Conservation (phyloP, 2,113 vertebrate species). For the Mormoops blainvillei region DNA sequence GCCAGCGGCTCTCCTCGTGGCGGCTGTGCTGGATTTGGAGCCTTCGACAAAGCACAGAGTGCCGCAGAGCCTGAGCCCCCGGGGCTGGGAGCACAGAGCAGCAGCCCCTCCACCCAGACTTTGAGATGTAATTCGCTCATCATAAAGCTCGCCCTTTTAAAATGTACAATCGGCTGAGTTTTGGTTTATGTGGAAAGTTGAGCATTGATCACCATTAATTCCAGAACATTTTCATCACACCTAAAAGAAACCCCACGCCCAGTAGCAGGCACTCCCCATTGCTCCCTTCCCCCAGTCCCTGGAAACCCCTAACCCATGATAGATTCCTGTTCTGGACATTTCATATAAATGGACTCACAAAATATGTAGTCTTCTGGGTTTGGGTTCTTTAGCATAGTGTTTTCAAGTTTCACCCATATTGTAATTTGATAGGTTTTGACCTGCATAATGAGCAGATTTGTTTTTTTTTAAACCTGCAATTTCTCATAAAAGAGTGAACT, state of each 20-base stretch:
- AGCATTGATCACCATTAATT: too few relatives aligned
- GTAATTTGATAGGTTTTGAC: neutral
- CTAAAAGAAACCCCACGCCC: neutral
- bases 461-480: neutral
- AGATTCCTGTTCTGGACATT: neutral
- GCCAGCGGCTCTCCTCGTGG: too few relatives aligned
- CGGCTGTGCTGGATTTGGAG: too few relatives aligned
- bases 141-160: too few relatives aligned
- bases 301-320: neutral
- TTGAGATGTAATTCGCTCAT: too few relatives aligned
- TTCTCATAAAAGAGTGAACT: neutral
- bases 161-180: too few relatives aligned
- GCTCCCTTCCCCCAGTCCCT: neutral
- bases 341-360: neutral
- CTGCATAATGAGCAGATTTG: neutral
- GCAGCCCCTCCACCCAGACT: too few relatives aligned
- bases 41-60: too few relatives aligned
- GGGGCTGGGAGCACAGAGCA: too few relatives aligned
- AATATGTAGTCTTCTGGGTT: neutral
- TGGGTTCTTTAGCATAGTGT: neutral
- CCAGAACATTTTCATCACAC: too few relatives aligned
- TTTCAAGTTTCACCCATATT: neutral
- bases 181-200: too few relatives aligned
- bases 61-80: too few relatives aligned
- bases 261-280: neutral